A percentile compares a stretch with the other conserved stretches of the same genome.
These are phyloP conservation scores for Dryoscopus gambensis DNA, from an alignment of 2,113 vertebrate species.

Conservation along the genomic window DNA sequence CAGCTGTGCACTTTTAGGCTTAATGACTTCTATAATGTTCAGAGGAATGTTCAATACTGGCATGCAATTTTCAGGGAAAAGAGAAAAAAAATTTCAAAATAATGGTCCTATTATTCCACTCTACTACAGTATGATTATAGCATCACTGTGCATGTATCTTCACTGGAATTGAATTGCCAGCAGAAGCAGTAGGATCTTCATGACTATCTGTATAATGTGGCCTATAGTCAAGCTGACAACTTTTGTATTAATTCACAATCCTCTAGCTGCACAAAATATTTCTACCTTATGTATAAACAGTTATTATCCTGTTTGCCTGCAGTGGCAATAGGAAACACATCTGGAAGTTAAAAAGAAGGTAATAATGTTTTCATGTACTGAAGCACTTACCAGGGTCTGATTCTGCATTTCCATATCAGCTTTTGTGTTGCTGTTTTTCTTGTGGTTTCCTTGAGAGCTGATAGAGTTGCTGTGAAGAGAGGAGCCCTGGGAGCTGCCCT, in stretches of 20 bases:
- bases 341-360: not conserved
- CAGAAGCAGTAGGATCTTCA: not conserved
- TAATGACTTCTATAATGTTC: not conserved
- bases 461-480: constrained; percentile 70
- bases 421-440: constrained; percentile 79
- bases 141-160: not conserved
- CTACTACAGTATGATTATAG: not conserved
- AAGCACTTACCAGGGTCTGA: constrained; percentile 79
- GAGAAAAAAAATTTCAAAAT: not conserved
- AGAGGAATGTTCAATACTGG: not conserved
- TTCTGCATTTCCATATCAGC: constrained; percentile 77
- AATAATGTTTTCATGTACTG: not conserved
- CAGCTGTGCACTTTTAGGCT: not conserved
- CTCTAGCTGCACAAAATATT: not conserved
- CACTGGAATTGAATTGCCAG: not conserved
- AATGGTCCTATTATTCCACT: not conserved
- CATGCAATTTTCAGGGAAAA: not conserved
- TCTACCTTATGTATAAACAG: not conserved
- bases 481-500: constrained; percentile 77
- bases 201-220: not conserved
- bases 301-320: not conserved
- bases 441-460: constrained; percentile 80
- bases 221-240: not conserved
- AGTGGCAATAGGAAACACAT: not conserved
- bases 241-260: constrained; percentile 20